phyloP scores from a whole-genome alignment of 2,113 vertebrate species.

The Carassius gibelio region DNA sequence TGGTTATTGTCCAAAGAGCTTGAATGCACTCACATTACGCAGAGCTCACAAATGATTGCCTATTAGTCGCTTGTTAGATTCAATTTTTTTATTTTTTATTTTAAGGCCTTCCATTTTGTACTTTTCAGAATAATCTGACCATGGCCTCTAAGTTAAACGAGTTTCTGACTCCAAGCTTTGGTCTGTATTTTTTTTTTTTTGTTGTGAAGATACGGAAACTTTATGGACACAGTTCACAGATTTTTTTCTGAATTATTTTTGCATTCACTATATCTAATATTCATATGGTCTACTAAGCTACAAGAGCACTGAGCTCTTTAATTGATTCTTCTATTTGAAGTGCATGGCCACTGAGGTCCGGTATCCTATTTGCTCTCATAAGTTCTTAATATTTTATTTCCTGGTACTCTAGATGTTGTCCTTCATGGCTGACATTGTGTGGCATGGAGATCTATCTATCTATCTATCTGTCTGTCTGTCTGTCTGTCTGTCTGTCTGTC shows the following conservation, averaged over 20 bases:
- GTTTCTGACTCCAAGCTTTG: neutral
- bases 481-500: too few species aligned
- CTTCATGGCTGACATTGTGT: too few species aligned
- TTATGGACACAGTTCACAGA: neutral
- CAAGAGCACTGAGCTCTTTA: neutral
- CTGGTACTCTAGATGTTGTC: neutral
- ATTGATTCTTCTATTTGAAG: slow-evolving; percentile 18
- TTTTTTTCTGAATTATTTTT: neutral
- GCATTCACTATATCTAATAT: slow-evolving; percentile 21
- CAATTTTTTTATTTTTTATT: neutral
- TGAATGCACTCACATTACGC: slow-evolving; percentile 21
- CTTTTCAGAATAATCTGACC: neutral
- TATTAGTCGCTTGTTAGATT: slow-evolving; percentile 5
- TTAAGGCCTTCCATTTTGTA: neutral
- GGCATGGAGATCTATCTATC: too few species aligned
- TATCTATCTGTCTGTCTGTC: too few species aligned
- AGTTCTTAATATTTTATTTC: slow-evolving; percentile 18
- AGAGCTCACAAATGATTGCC: neutral
- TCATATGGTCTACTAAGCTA: slow-evolving; percentile 10
- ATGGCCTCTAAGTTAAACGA: too few species aligned
- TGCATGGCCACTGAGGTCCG: neutral
- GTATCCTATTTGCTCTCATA: slow-evolving; percentile 37
- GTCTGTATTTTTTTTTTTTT: neutral
- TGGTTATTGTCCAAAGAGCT: slow-evolving; percentile 40
- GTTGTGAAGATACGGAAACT: neutral